Conservation (phyloP, 2,113 vertebrate genomes). For the Balaeniceps rex region DNA sequence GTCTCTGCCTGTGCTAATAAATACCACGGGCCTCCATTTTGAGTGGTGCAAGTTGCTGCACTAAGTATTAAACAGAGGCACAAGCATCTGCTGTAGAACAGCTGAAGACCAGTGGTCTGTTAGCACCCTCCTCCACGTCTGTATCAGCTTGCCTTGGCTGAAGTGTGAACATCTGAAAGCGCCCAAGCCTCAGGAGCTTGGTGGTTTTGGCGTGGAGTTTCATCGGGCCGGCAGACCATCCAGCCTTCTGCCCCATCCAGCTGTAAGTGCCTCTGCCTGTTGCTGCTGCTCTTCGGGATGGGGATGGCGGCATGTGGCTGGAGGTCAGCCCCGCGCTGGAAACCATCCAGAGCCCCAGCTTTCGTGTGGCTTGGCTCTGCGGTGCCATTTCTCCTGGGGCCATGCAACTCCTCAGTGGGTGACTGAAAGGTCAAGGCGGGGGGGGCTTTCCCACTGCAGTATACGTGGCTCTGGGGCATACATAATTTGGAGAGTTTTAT, state of each 20-base stretch:
- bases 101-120: not conserved
- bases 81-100: not conserved
- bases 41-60: not conserved
- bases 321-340: not conserved
- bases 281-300: not conserved
- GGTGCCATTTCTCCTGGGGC: not conserved
- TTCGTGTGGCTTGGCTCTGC: not conserved
- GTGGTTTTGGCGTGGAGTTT: not conserved
- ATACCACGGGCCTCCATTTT: not conserved
- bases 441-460: not conserved
- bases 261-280: not conserved
- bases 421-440: not conserved
- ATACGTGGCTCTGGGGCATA: not conserved
- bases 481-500: not conserved
- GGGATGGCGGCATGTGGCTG: rapidly evolving
- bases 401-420: not conserved
- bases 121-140: not conserved
- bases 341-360: not conserved
- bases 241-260: not conserved
- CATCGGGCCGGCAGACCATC: not conserved
- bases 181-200: not conserved
- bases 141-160: not conserved
- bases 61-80: not conserved
- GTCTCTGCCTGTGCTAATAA: not conserved
- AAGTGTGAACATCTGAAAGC: not conserved